Percentiles rank a stretch among this genome's conserved stretches.
phyloP scores from a whole-genome alignment of 2,888 invertebrate genomes.

The Anoplius nigerrimus region DNA sequence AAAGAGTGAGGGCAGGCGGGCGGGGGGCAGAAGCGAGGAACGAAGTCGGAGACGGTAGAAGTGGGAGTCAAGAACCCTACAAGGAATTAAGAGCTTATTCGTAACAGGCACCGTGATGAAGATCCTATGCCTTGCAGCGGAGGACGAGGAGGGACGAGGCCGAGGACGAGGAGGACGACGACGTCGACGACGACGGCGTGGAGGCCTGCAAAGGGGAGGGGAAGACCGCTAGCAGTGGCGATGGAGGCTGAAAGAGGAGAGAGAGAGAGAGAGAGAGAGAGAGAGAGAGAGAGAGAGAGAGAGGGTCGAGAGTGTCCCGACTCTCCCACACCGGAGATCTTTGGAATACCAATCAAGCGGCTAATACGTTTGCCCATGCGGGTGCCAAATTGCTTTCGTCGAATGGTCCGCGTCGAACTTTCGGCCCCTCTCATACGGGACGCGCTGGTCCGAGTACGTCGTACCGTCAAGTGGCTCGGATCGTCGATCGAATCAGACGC shows the following conservation, averaged over 20 bases:
- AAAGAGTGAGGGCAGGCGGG: slow-evolving; percentile 16
- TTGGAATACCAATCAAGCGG: slow-evolving; percentile 61
- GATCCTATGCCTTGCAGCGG: slow-evolving; percentile 59
- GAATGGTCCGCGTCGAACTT: slow-evolving; percentile 37
- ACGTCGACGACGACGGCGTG: background rate
- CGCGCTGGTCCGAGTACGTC: too few species aligned
- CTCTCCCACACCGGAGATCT: slow-evolving; percentile 55
- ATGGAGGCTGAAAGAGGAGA: slow-evolving; percentile 5
- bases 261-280: slow-evolving; percentile 14
- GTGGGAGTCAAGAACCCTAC: slow-evolving; percentile 68
- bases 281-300: slow-evolving; percentile 28
- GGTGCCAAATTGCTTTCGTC: slow-evolving; percentile 64
- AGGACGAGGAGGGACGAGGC: background rate
- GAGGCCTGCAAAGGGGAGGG: background rate
- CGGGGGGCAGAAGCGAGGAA: slow-evolving; percentile 25
- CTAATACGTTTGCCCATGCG: slow-evolving; percentile 66
- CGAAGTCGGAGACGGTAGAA: slow-evolving; percentile 50
- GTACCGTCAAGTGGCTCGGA: too few species aligned
- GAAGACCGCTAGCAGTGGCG: background rate
- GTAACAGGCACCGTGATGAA: slow-evolving; percentile 70
- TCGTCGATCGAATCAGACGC: too few species aligned
- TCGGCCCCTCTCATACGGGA: slow-evolving; percentile 19
- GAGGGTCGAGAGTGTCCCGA: slow-evolving; percentile 39
- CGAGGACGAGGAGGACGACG: slow-evolving; percentile 1
- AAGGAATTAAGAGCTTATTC: slow-evolving; percentile 73